Base-by-base conservation (phyloP, 2,888 invertebrate genomes). In the Schizotus pectinicornis region DNA sequence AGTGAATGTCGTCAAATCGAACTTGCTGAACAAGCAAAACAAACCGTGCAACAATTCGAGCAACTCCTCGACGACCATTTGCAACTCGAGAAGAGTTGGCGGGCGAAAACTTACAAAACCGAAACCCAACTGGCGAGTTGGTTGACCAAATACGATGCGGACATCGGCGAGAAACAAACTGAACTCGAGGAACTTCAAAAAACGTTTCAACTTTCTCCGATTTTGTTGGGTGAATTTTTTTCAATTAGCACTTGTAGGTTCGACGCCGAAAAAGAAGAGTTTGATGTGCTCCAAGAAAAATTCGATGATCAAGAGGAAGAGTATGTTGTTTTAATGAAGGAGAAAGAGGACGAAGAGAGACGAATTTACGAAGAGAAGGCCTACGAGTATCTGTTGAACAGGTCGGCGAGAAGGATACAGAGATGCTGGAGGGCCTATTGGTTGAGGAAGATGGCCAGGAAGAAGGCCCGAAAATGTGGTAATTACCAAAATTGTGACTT, bases 121-220 rank as follows among this genome's bases (percentile, higher is more conserved):
- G 85, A 86, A 67, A 82, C 83, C 0, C 84, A 86, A 68, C 68
- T 86, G 50, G 64, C 82, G 1, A 83, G 82, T 34, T 85, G 86
- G 84, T 73, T 87, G 6, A 80, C 82, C 54, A 86, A 85, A 66
- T 87, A 85, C 61, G 87, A 87, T 63, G 56, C 76, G 6, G 86
- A 86, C 69, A 84, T 87, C 78, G 81, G 81, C 0, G 85, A 85
- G 43, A 83, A 84, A 62, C 85, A 86, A 55, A 61, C 76, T 0
- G 83, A 85, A 59, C 75, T 83, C 1, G 86, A 86, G 45, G 81
- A 82, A 34, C 77, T 82, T 41, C 78, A 80, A 1, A 74, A 79
- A 53, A 68, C 71, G 74, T 72, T 52, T 22, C n/a, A n/a, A n/a
- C n/a, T n/a, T n/a, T n/a, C n/a, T n/a, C n/a, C n/a, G n/a, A n/a